Evolutionary conservation across 2,888 invertebrate genomes (phyloP).

Genomic region (Acanthosoma haemorrhoidale): DNA sequence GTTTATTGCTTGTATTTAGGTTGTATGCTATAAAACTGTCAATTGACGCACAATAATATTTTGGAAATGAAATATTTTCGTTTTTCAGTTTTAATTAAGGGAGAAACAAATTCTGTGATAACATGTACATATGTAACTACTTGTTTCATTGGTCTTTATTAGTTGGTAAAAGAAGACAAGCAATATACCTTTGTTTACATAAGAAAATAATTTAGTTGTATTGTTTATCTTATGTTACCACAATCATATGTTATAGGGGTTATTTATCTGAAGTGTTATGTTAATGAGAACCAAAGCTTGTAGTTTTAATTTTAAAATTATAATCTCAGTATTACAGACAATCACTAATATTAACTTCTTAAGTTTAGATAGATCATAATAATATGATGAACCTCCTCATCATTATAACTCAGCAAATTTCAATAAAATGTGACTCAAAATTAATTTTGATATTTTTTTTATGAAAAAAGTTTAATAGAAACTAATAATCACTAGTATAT

Average conservation of each 20-base stretch:
- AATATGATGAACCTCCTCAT: not conserved
- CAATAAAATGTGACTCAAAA: not conserved
- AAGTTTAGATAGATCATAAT: not conserved
- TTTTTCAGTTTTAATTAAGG: too few relatives aligned
- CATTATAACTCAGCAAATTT: not conserved
- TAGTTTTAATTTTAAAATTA: not conserved
- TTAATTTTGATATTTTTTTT: not conserved
- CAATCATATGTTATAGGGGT: not conserved
- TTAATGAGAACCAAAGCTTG: not conserved
- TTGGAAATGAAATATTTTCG: too few relatives aligned
- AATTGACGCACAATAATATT: too few relatives aligned
- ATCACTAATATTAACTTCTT: not conserved
- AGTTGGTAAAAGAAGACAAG: not conserved
- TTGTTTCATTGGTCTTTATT: not conserved
- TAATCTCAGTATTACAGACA: not conserved
- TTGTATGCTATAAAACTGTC: too few relatives aligned
- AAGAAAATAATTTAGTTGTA: not conserved
- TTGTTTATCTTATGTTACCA: not conserved
- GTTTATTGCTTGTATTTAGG: too few relatives aligned
- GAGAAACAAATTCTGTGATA: not conserved
- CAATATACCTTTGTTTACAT: not conserved
- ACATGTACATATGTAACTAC: not conserved
- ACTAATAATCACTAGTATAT: too few relatives aligned
- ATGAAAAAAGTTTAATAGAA: too few relatives aligned
- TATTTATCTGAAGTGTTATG: not conserved